These are phyloP conservation scores for Chrysochloris asiatica DNA, from an alignment of 2,113 vertebrate genomes.

Conservation along the genomic window DNA sequence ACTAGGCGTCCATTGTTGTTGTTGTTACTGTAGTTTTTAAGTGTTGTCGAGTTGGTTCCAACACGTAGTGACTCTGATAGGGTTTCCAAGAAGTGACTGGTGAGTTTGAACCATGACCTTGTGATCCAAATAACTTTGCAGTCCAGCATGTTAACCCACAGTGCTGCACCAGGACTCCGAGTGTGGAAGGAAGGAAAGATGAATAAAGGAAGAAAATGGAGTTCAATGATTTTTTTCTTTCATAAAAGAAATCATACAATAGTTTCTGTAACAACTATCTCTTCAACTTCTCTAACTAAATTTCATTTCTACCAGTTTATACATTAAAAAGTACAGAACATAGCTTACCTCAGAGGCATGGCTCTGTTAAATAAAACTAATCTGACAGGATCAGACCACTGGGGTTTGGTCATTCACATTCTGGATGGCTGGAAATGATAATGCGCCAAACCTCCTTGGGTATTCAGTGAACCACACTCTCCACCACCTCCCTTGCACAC, in stretches of 20 bases:
- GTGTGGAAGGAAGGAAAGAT: no score
- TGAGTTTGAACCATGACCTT: no score
- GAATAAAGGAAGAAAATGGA: background rate
- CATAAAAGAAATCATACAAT: conserved; percentile 20
- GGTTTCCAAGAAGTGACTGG: no score
- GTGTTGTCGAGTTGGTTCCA: no score
- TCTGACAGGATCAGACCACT: conserved; percentile 77
- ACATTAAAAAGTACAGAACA: conserved; percentile 28
- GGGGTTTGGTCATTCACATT: conserved; percentile 74
- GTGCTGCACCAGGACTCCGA: no score
- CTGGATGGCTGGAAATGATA: conserved; percentile 70
- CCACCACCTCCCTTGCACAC: conserved; percentile 66
- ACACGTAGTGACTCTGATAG: no score
- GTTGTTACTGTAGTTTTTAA: no score
- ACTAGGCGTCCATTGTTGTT: no score
- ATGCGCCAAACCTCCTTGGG: conserved; percentile 78
- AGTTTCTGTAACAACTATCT: conserved; percentile 18
- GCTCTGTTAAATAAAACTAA: conserved; percentile 75
- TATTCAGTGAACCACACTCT: conserved; percentile 78
- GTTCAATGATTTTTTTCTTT: background rate
- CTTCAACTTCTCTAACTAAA: conserved; percentile 22
- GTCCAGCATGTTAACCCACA: no score
- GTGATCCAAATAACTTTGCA: no score
- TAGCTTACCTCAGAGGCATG: conserved; percentile 61
- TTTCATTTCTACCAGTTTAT: conserved; percentile 60